Conservation (phyloP, 2,113 vertebrate genomes). For the Alaudala cheleensis region DNA sequence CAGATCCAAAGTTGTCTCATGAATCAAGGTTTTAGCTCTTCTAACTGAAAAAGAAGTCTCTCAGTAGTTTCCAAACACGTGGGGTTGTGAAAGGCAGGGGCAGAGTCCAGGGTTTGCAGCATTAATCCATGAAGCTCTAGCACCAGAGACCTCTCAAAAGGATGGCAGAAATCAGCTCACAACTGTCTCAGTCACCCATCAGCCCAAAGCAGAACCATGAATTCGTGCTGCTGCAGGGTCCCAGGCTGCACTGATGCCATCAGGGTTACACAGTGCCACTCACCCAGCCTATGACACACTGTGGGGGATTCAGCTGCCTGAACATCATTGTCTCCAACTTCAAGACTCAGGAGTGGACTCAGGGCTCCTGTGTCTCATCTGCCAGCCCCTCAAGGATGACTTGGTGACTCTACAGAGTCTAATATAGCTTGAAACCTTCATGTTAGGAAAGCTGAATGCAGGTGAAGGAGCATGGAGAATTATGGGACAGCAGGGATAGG, state of each 20-base stretch:
- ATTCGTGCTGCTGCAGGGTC: not conserved
- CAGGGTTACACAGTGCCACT: not conserved
- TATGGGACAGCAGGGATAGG: accelerated
- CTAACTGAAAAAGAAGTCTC: not conserved
- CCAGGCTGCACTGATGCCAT: not conserved
- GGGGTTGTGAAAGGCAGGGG: not conserved
- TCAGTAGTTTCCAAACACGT: not conserved
- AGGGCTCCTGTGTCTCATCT: accelerated
- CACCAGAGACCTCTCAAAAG: not conserved
- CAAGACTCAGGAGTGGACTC: not conserved
- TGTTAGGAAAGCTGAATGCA: not conserved
- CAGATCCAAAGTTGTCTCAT: not conserved
- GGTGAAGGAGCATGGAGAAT: not conserved
- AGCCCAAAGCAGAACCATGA: not conserved
- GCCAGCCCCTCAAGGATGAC: not conserved
- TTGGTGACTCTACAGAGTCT: not conserved
- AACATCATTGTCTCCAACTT: not conserved
- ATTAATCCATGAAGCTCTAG: not conserved
- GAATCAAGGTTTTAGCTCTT: not conserved
- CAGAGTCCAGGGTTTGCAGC: not conserved
- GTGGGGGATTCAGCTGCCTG: not conserved
- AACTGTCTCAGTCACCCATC: not conserved
- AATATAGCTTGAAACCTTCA: not conserved
- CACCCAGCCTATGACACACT: not conserved
- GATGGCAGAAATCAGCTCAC: not conserved